Evolutionary conservation across 2,888 invertebrate species (phyloP).

Genomic region (Lasioglossum vierecki): DNA sequence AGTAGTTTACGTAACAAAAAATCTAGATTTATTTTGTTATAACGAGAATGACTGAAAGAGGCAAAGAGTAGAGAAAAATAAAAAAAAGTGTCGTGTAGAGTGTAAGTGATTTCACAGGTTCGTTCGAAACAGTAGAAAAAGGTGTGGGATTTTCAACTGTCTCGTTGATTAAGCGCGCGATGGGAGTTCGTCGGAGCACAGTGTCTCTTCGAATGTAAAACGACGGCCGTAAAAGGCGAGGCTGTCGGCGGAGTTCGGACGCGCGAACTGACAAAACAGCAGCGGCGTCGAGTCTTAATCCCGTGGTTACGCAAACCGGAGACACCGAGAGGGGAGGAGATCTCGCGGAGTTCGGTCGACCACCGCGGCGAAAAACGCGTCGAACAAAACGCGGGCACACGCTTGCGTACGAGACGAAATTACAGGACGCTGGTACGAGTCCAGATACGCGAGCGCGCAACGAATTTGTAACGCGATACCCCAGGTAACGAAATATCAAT

Average conservation of each 20-base stretch:
- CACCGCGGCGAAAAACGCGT: constrained; percentile 30
- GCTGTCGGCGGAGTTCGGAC: not conserved
- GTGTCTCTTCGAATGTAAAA: not conserved
- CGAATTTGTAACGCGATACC: constrained; percentile 56
- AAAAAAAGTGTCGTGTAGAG: not conserved
- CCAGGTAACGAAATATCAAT: constrained; percentile 53
- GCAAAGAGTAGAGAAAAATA: not conserved
- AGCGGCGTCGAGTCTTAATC: not conserved
- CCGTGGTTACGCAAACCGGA: constrained; percentile 20
- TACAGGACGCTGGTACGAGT: constrained; percentile 16
- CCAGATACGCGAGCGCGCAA: constrained; percentile 21
- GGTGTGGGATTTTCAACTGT: not conserved
- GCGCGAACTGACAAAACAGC: constrained; percentile 11
- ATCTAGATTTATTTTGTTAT: too few species aligned
- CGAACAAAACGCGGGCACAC: constrained; percentile 13
- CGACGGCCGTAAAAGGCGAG: constrained; percentile 1
- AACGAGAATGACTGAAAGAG: not conserved
- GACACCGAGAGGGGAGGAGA: constrained; percentile 8
- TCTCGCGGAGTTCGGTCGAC: constrained; percentile 7
- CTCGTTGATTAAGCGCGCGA: not conserved
- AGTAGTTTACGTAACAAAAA: too few species aligned
- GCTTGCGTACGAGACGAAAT: constrained; percentile 6
- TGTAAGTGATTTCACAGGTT: not conserved
- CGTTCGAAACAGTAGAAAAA: not conserved
- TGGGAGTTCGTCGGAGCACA: not conserved